These are phyloP conservation scores for Pocillopora damicornis DNA, from an alignment of 64 coral and sea anemone genomes.

Conservation along the genomic window DNA sequence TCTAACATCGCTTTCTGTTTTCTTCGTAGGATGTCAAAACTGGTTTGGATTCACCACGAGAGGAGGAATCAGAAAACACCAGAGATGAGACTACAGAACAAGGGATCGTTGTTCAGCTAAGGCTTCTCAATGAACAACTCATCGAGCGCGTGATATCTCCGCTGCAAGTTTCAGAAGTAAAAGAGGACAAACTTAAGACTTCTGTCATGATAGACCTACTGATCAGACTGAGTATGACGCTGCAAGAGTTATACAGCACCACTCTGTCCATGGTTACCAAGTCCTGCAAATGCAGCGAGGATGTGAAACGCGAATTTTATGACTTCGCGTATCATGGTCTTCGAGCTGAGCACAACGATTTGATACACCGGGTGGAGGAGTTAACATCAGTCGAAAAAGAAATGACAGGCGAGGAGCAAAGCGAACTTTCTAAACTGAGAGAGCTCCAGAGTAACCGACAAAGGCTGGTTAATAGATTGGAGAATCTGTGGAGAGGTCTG, in stretches of 20 bases:
- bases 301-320: neutral
- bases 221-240: neutral
- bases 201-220: neutral
- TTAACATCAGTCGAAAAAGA: neutral
- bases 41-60: too few species aligned
- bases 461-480: neutral
- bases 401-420: neutral
- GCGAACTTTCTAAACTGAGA: neutral
- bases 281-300: constrained; percentile 1
- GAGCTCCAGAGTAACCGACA: neutral
- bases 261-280: neutral
- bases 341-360: neutral
- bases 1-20: too few species aligned
- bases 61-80: too few species aligned
- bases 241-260: neutral
- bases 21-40: too few species aligned
- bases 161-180: neutral
- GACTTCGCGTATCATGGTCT: neutral
- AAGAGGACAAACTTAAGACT: neutral
- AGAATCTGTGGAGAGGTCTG: neutral
- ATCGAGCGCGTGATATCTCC: neutral
- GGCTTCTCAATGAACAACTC: neutral
- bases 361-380: neutral
- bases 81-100: too few species aligned
- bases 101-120: neutral